phyloP scores from a whole-genome alignment of 2,888 invertebrate genomes.

The Achlya flavicornis region DNA sequence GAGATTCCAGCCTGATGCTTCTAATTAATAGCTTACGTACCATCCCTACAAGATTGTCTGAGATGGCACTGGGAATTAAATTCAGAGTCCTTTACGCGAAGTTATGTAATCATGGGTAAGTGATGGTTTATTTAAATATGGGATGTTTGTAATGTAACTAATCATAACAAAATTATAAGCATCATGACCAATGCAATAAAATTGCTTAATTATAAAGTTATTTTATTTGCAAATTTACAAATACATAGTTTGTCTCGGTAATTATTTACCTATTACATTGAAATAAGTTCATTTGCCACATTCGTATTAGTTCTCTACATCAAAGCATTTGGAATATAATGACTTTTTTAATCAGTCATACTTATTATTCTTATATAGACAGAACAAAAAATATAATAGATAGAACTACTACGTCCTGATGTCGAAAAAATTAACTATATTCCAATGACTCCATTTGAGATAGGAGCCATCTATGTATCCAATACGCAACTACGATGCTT shows the following conservation, averaged over 20 bases:
- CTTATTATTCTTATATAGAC: no score
- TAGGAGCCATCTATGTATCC: neutral
- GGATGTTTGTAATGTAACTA: neutral
- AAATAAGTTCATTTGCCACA: no score
- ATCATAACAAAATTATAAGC: neutral
- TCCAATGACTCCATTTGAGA: neutral
- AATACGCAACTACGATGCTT: neutral
- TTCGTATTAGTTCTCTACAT: no score
- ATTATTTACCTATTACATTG: no score
- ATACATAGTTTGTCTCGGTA: no score
- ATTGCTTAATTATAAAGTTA: no score
- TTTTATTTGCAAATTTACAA: no score
- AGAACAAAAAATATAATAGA: no score
- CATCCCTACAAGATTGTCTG: slow-evolving; percentile 53
- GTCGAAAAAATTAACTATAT: neutral
- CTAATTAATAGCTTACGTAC: slow-evolving; percentile 68
- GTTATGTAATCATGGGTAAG: slow-evolving; percentile 34
- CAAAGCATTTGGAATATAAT: no score
- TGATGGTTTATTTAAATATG: slow-evolving; percentile 28
- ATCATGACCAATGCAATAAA: no score
- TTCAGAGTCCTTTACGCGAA: slow-evolving; percentile 33
- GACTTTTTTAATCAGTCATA: no score
- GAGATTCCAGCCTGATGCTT: slow-evolving; percentile 71
- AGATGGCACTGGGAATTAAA: slow-evolving; percentile 46
- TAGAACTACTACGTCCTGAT: no score